Conservation (phyloP, 2,888 invertebrate genomes). For the Chironomus riparius region DNA sequence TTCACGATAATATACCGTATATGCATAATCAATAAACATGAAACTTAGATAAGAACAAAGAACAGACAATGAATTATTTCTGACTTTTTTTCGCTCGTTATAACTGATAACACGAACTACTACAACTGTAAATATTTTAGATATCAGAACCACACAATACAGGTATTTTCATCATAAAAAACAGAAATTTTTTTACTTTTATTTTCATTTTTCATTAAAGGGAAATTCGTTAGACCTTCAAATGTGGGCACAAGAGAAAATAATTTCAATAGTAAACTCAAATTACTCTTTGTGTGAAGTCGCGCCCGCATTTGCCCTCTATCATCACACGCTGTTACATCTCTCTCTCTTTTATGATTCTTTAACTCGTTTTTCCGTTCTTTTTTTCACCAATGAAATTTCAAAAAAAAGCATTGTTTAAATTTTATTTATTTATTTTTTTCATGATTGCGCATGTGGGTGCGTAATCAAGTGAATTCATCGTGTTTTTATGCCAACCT, state of each 20-base stretch:
- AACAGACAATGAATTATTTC: no score
- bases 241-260: not conserved
- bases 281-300: not conserved
- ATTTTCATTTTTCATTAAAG: not conserved
- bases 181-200: no score
- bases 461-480: conserved; percentile 20
- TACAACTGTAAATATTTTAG: no score
- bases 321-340: conserved; percentile 6
- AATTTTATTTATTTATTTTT: not conserved
- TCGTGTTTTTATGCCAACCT: not conserved
- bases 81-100: no score
- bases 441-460: conserved; percentile 10
- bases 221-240: not conserved
- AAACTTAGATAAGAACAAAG: no score
- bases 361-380: not conserved
- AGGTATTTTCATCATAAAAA: no score
- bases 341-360: not conserved
- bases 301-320: conserved; percentile 23
- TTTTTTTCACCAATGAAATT: not conserved
- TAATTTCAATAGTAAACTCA: not conserved
- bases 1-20: no score
- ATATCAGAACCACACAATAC: no score
- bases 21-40: no score
- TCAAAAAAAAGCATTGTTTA: not conserved
- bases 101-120: no score